A percentile compares a stretch with the other conserved stretches of the same genome.
Evolutionary conservation across 1,140 invertebrate genomes (phyloP).

Genomic region (Lasioglossum baleicum): DNA sequence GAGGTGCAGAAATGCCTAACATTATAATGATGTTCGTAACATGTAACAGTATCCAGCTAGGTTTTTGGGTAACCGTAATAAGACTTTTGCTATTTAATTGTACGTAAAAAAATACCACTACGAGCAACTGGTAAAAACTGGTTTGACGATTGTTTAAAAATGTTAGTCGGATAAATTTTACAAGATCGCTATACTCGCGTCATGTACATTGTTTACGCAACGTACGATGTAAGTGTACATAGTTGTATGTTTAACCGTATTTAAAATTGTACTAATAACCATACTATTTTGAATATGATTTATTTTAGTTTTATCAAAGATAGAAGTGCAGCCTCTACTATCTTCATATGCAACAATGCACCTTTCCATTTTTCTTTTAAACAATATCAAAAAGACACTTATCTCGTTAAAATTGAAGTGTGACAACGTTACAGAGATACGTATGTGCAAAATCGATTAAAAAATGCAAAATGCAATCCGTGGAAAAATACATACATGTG

Average conservation of each 20-base stretch:
- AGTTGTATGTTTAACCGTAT: conserved; percentile 37
- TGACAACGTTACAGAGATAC: conserved; percentile 33
- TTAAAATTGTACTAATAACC: conserved; percentile 49
- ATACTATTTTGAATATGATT: conserved; percentile 35
- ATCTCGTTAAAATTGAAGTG: conserved; percentile 42
- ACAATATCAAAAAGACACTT: conserved; percentile 29
- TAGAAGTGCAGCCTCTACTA: conserved; percentile 27
- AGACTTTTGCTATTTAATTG: conserved; percentile 33
- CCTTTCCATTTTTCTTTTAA: neutral
- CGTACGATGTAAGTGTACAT: conserved; percentile 42
- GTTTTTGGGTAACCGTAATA: conserved; percentile 17
- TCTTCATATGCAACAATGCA: conserved; percentile 17
- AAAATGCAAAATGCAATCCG: conserved; percentile 58
- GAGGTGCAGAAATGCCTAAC: conserved; percentile 18
- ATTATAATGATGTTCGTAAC: conserved; percentile 27
- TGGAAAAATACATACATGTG: conserved; percentile 59
- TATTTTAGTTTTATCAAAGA: conserved; percentile 22
- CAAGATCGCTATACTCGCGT: conserved; percentile 53
- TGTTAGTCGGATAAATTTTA: conserved; percentile 55
- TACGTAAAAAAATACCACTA: conserved; percentile 41
- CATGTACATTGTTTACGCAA: conserved; percentile 54
- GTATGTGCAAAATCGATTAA: conserved; percentile 50
- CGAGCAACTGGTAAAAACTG: conserved; percentile 34
- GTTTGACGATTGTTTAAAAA: conserved; percentile 58
- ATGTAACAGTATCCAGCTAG: conserved; percentile 26